phyloP scores from a whole-genome alignment of 2,113 vertebrate genomes.

The Sapajus apella region DNA sequence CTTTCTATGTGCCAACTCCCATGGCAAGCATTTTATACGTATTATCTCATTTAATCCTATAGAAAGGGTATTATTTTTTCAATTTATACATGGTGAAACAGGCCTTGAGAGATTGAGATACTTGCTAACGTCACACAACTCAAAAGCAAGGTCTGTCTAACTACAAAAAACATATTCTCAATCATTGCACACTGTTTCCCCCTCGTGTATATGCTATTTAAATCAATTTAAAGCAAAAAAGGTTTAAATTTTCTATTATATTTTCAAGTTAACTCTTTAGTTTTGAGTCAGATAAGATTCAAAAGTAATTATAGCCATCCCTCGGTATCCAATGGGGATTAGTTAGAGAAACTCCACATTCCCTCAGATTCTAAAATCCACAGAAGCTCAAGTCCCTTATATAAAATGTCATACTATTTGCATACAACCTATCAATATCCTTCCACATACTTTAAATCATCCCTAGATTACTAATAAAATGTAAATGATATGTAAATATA shows the following conservation, averaged over 20 bases:
- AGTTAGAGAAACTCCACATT: not conserved
- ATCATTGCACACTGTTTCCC: not conserved
- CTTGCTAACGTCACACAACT: not conserved
- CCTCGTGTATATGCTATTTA: not conserved
- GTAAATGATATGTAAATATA: not conserved
- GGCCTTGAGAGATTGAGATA: not conserved
- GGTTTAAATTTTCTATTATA: not conserved
- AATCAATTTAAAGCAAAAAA: constrained; percentile 23
- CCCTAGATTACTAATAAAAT: not conserved
- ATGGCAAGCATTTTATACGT: not conserved
- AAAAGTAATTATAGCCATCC: not conserved
- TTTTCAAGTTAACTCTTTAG: constrained; percentile 23
- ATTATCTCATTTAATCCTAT: constrained; percentile 19
- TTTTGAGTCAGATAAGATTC: not conserved
- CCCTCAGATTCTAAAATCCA: not conserved
- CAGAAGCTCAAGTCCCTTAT: not conserved
- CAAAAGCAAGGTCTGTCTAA: not conserved
- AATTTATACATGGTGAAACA: not conserved
- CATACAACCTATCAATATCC: not conserved
- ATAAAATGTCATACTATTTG: not conserved
- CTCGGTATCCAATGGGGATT: not conserved
- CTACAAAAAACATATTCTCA: not conserved
- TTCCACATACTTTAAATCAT: not conserved
- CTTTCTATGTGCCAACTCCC: not conserved
- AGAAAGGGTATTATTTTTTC: not conserved